Percentiles rank a stretch among this genome's conserved stretches.
Conservation (phyloP, 1,140 invertebrate genomes). For the Gyrodactylus salaris region DNA sequence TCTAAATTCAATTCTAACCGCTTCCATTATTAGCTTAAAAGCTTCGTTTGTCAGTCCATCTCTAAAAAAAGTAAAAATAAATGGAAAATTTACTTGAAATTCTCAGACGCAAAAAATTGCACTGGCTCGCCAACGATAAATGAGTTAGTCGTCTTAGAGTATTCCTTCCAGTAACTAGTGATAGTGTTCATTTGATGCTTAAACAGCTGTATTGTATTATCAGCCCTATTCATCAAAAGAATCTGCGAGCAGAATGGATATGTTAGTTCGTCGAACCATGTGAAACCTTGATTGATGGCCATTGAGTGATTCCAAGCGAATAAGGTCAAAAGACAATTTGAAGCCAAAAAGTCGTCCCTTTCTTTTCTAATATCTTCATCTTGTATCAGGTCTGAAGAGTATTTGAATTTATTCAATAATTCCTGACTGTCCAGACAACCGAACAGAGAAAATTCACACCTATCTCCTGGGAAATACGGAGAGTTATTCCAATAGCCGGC, state of each 20-base stretch:
- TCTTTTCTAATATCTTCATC: not conserved
- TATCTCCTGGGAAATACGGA: not conserved
- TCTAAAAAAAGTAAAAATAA: not conserved
- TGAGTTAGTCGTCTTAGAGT: not conserved
- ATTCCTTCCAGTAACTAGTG: not conserved
- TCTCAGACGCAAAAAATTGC: not conserved
- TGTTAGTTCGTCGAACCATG: not conserved
- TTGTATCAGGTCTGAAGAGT: not conserved
- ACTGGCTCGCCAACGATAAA: not conserved
- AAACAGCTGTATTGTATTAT: not conserved
- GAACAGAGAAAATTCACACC: not conserved
- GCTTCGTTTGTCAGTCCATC: not conserved
- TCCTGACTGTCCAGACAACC: not conserved
- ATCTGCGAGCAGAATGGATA: not conserved
- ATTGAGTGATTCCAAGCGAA: not conserved
- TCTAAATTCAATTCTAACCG: not conserved
- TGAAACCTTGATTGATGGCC: not conserved
- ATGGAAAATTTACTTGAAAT: not conserved
- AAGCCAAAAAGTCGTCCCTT: not conserved
- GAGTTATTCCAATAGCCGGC: not conserved
- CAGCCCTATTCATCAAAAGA: not conserved
- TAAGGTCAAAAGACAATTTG: not conserved
- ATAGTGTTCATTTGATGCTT: not conserved
- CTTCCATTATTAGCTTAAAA: not conserved
- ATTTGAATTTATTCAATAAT: not conserved